Conservation (phyloP, 2,888 invertebrate species). For the Melieria omissa region DNA sequence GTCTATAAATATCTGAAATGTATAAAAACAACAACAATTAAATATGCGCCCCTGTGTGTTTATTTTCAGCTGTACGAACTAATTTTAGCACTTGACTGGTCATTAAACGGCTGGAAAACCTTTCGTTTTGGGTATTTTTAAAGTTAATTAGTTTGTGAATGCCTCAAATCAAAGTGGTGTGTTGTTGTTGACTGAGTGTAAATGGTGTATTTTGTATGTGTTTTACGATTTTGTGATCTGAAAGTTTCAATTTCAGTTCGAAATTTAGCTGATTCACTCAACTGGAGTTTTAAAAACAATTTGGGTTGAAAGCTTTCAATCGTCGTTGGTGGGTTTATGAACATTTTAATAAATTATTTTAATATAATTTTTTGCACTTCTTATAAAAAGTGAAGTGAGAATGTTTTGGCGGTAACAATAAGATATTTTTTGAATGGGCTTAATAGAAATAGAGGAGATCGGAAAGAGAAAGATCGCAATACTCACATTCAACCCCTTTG, state of each 20-base stretch:
- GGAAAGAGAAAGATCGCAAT: too few relatives aligned
- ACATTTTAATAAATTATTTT: too few relatives aligned
- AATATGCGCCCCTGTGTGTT: not conserved
- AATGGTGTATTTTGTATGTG: not conserved
- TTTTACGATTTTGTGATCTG: too few relatives aligned
- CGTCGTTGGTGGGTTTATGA: too few relatives aligned
- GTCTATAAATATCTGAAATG: not conserved
- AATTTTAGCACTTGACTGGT: constrained; percentile 18
- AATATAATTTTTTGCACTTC: too few relatives aligned
- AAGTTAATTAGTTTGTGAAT: not conserved
- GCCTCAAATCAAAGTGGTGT: not conserved
- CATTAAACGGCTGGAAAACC: not conserved
- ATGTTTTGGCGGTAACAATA: too few relatives aligned
- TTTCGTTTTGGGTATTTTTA: constrained; percentile 1
- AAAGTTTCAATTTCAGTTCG: not conserved
- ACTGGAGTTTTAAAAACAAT: not conserved
- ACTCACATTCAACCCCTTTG: too few relatives aligned
- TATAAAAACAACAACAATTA: constrained; percentile 4
- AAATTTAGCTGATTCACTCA: not conserved
- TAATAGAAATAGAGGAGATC: too few relatives aligned
- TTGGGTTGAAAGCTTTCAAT: too few relatives aligned
- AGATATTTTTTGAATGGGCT: too few relatives aligned
- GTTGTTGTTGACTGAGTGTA: not conserved
- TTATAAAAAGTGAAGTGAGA: too few relatives aligned
- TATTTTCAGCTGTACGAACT: constrained; percentile 13